Conservation (phyloP, 2,113 vertebrate species). For the Microtus richardsoni region DNA sequence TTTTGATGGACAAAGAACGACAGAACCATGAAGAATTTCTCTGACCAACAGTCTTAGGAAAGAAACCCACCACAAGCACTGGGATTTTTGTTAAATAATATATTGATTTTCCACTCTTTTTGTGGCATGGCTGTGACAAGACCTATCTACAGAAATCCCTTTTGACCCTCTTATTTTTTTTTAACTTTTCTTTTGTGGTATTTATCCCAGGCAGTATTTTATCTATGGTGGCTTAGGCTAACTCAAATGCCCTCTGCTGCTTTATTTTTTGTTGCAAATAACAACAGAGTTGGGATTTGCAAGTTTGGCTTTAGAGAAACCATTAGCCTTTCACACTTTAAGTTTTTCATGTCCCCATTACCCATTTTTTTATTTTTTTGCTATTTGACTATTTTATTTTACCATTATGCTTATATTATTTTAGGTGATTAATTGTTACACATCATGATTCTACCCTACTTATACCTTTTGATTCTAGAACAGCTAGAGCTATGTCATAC, state of each 20-base stretch:
- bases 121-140: not conserved
- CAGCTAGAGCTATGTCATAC: not conserved
- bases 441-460: not conserved
- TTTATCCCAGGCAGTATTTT: not conserved
- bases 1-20: not conserved
- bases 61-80: too few relatives aligned
- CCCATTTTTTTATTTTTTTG: not conserved
- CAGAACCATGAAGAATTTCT: not conserved
- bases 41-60: not conserved
- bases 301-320: not conserved
- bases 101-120: not conserved
- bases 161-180: not conserved
- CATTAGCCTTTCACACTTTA: not conserved
- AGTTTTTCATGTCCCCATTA: not conserved
- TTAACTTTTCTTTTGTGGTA: not conserved
- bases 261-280: slow-evolving; percentile 1
- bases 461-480: not conserved
- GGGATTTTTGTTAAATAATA: not conserved
- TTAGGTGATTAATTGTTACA: not conserved
- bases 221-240: not conserved
- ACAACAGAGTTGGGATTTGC: not conserved
- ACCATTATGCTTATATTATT: not conserved
- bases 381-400: not conserved
- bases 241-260: not conserved
- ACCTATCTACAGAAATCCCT: not conserved